Evolutionary conservation across 92 coral and sea anemone genomes (phyloP), one percentile per base, ranked within the genome.

Genomic region (Hydrozoanthus gracilis): DNA sequence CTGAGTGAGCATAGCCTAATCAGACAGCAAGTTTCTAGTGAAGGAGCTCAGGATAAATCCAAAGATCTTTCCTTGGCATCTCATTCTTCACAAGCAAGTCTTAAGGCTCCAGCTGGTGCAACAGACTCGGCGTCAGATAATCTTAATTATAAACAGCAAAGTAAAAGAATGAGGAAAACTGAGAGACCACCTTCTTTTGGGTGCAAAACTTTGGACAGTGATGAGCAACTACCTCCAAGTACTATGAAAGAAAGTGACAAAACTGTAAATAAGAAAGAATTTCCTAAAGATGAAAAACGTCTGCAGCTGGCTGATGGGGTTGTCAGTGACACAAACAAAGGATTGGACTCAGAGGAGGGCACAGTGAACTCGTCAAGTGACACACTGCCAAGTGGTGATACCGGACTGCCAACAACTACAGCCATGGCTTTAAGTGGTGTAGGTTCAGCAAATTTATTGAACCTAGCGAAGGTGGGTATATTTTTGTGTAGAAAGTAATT

Each of bases 111-210:
- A 8, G 76, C 91, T 5, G 86, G 66, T 82, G 67, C 48, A 15
- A 64, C 84, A 2, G 89, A 82, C n/a, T 93, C 95, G 5, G 45
- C 87, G 5, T 87, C 93, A 13, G 95, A 92, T 11, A 90, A 51
- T 61, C 88, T 82, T 10, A 89, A 71, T 9, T 58, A 72, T 68
- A 90, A 83, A 83, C 75, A 75, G 56, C 91, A 73, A 78, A 90
- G 76, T 82, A 78, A 87, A 66, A 88, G 98, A 71, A 83, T 83
- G 14, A 77, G 94, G 60, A 92, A 94, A 82, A 84, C 86, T 16
- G 98, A 91, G 51, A 84, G 89, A 50, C 84, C 95, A 27, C 83
- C 89, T 13, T 92, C 92, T 44, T 88, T 94, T 2, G 83, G 76
- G 9, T 83, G n/a, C 8, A 88, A 89, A 62, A 49, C 92, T 15